Evolutionary conservation across 2,113 vertebrate genomes (phyloP), one percentile per base, ranked within the genome.

Genomic region (Melanocharis versteri): DNA sequence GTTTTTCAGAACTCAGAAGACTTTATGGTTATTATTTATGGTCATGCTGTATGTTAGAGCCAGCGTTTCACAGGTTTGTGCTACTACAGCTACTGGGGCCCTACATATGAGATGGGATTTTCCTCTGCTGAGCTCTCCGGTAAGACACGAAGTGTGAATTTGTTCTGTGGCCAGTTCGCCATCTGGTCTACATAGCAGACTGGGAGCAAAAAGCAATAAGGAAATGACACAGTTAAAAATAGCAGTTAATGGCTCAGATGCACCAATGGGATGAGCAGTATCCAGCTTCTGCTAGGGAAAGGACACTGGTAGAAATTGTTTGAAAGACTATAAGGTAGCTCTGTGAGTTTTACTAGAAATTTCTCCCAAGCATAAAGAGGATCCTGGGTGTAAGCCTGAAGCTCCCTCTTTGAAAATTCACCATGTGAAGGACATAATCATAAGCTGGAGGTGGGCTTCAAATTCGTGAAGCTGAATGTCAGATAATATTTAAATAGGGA

Each of bases 251-350:
- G 21, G 16, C 6, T 14, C 56, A 33, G 23, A 66, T 50, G 30
- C n/a, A 71, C 5, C 13, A 33, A 35, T 8, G 7, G 10, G 6
- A 42, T 35, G 24, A 44, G 2, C 9, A 11, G 42, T 65, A 69
- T 27, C 13, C 33, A 70, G 5, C 11, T 73, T 66, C 50, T 89
- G 3, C 20, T 42, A 50, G 20, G 42, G 21, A 68, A 90, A 60
- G 11, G 6, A 4, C 14, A 42, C 13, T 47, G 2, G 0, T 3
- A 45, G 42, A 17, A 70, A 33, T 3, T 39, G 1, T 57, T 62
- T 66, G 40, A 58, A 75, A 60, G 22, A 27, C 40, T 70, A 4
- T 44, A 58, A 31, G 3, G 16, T 23, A 60, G 15, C 68, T 71
- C 26, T 35, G 11, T 19, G 6, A 9, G 5, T 26, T 91, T 90